Evolutionary conservation across 2,888 invertebrate genomes (phyloP).

Genomic region (Rhingia campestris): DNA sequence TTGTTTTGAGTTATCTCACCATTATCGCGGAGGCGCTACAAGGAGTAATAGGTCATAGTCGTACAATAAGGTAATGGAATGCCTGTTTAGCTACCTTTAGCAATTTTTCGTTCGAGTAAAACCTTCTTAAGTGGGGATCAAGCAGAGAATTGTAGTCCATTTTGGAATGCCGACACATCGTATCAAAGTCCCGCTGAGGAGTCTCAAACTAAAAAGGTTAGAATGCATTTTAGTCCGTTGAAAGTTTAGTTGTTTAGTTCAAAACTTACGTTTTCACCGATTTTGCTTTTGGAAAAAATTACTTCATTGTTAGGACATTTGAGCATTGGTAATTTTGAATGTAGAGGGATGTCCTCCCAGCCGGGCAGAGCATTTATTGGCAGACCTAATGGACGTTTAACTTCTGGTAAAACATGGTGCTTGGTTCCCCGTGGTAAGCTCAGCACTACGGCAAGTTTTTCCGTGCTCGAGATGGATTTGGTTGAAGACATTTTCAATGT

Average conservation of each 20-base stretch:
- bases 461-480: constrained; percentile 4
- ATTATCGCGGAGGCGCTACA: constrained; percentile 83
- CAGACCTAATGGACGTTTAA: constrained; percentile 76
- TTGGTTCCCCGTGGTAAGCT: constrained; percentile 33
- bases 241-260: neutral
- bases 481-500: neutral
- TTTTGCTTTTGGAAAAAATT: constrained; percentile 81
- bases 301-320: constrained; percentile 82
- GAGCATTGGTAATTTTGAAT: constrained; percentile 81
- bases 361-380: constrained; percentile 82
- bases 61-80: neutral
- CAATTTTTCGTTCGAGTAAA: constrained; percentile 83
- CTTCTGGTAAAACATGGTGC: constrained; percentile 33
- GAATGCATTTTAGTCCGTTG: neutral
- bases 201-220: constrained; percentile 76
- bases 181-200: constrained; percentile 79
- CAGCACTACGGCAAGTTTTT: constrained; percentile 35
- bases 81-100: constrained; percentile 77
- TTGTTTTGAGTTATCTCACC: constrained; percentile 85
- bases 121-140: constrained; percentile 85
- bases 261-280: constrained; percentile 79
- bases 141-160: constrained; percentile 85
- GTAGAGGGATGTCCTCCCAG: constrained; percentile 81
- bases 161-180: constrained; percentile 77
- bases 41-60: constrained; percentile 76